Percentiles rank a stretch among this genome's conserved stretches.
These are phyloP conservation scores for Oreamnos americanus DNA, from an alignment of 2,113 vertebrate species.

Conservation along the genomic window DNA sequence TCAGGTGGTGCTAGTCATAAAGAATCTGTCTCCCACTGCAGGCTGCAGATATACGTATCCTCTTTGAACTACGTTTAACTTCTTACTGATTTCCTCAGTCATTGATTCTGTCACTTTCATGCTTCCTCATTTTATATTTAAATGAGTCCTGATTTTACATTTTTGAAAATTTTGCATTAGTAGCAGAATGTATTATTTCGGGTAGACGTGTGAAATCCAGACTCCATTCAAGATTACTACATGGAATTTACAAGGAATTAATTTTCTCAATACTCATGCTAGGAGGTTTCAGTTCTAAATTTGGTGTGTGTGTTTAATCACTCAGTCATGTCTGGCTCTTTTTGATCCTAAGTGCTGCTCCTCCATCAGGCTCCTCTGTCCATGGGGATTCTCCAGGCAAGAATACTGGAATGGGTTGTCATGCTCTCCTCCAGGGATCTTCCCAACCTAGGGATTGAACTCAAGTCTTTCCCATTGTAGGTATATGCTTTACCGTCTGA, in stretches of 20 bases:
- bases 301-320: neutral
- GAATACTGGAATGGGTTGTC: neutral
- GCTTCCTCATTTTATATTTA: neutral
- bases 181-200: neutral
- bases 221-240: neutral
- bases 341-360: neutral
- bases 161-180: neutral
- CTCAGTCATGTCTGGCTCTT: neutral
- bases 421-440: neutral
- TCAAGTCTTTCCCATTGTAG: neutral
- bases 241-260: neutral
- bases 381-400: neutral
- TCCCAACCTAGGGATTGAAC: neutral
- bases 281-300: neutral
- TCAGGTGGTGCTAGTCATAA: neutral
- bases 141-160: neutral
- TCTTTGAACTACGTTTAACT: neutral
- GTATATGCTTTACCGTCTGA: fast-evolving
- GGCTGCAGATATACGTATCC: neutral
- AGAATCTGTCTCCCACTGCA: fast-evolving
- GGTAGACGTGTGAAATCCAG: neutral
- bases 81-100: neutral
- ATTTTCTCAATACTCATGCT: neutral
- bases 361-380: neutral
- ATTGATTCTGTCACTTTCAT: neutral